Evolutionary conservation across 2,797 vertebrate species (phyloP).

Genomic region (Taenioides sp.): DNA sequence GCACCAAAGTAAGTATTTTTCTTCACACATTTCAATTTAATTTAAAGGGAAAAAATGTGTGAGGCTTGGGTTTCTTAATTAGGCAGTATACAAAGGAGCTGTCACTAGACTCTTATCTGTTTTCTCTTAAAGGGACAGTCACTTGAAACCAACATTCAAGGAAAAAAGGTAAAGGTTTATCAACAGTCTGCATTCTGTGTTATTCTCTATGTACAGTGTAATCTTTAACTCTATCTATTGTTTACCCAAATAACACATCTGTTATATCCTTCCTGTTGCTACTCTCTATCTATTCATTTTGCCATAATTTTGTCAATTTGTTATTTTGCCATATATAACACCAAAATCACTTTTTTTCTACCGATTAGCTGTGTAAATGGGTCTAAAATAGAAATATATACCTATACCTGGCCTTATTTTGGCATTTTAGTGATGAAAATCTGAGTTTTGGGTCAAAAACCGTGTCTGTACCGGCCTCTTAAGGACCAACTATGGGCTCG

Average conservation of each 20-base stretch:
- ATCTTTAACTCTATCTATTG: not conserved
- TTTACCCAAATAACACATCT: not conserved
- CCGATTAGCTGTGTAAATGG: too few relatives aligned
- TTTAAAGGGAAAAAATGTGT: slow-evolving; percentile 1
- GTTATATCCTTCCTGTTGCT: not conserved
- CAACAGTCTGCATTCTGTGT: not conserved
- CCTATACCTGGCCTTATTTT: too few relatives aligned
- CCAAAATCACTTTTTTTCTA: too few relatives aligned
- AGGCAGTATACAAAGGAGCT: not conserved
- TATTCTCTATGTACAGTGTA: not conserved
- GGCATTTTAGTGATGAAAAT: too few relatives aligned
- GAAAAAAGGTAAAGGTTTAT: not conserved
- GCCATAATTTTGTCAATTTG: not conserved
- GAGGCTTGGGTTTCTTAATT: not conserved
- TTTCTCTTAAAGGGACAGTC: not conserved
- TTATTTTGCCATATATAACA: too few relatives aligned
- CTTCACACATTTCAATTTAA: slow-evolving; percentile 1
- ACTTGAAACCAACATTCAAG: not conserved
- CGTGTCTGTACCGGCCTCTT: too few relatives aligned
- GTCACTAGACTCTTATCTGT: not conserved
- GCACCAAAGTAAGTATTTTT: not conserved
- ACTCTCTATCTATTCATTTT: not conserved
- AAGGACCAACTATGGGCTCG: too few relatives aligned
- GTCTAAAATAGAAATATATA: too few relatives aligned
- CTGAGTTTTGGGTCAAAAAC: too few relatives aligned